Evolutionary conservation across 2,888 invertebrate genomes (phyloP), one percentile per base, ranked within the genome.

Genomic region (Globia sparganii): DNA sequence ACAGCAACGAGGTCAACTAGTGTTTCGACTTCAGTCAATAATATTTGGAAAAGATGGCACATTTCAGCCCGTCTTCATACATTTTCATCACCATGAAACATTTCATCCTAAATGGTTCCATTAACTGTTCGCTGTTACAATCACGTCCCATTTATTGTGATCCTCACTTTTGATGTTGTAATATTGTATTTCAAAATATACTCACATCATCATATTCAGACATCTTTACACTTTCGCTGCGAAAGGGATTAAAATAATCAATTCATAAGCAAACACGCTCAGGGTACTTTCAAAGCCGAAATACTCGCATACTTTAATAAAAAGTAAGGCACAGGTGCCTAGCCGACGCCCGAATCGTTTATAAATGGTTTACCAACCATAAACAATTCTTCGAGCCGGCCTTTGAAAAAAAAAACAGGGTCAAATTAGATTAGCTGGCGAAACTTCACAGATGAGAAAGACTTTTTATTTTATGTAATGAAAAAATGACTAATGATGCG

Each of bases 111-210:
- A 49, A 28, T 37, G 15, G 34, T 64, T 68, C n/a, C 37, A 46
- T 78, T 53, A 15, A 66, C 21, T 64, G 43, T 34, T 59, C 75
- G 56, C 18, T 73, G 28, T 83, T 66, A 31, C 46, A 49, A 21
- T 25, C 84, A 80, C 71, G 43, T 80, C 80, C 80, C 18, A 49
- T 68, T 82, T 84, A 58, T 71, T 81, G 75, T 53, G 37, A 46
- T 34, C 70, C 69, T n/a, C 75, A 84, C 81, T 75, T 80, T 84
- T 18, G 67, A 64, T 82, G 84, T 84, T 83, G 81, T 81, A 65
- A 68, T n/a, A 5, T 65, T 65, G 65, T 53, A 37, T 69, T 70
- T 58, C 9, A 61, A 67, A 37, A 0, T 4, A 43, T 34, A 65
- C 0, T 31, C 34, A 5, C 9, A 15, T 21, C 25, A 37, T 25